Conservation (phyloP, 2,797 vertebrate species). For the Dendrocincla tyrannina region DNA sequence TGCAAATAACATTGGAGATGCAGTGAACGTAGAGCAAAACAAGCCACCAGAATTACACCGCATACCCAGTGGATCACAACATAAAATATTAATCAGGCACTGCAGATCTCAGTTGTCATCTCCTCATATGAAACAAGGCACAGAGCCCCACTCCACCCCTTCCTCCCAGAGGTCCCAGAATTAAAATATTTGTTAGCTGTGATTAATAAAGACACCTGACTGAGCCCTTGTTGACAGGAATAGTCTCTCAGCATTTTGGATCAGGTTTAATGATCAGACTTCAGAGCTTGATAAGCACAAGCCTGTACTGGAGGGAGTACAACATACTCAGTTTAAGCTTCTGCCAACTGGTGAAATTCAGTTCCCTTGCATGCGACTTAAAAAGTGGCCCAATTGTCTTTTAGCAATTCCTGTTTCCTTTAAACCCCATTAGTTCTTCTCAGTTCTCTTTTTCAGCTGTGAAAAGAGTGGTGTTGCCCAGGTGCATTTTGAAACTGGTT, state of each 20-base stretch:
- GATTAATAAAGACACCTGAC: slow-evolving; percentile 38
- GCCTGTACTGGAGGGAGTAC: neutral
- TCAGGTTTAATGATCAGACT: neutral
- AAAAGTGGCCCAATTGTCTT: neutral
- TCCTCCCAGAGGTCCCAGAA: neutral
- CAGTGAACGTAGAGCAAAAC: slow-evolving; percentile 13
- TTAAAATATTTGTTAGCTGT: slow-evolving; percentile 31
- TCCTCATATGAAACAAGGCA: slow-evolving; percentile 34
- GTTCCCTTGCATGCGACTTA: neutral
- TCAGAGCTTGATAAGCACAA: neutral
- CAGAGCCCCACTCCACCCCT: neutral
- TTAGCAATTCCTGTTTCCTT: neutral
- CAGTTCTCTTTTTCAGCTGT: neutral
- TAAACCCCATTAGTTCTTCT: neutral
- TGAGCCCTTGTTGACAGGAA: neutral
- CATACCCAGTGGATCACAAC: slow-evolving; percentile 70
- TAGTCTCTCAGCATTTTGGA: slow-evolving; percentile 6
- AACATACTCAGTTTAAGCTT: neutral
- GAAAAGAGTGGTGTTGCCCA: neutral
- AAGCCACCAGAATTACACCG: slow-evolving; percentile 59
- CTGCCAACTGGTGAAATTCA: neutral
- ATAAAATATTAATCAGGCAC: slow-evolving; percentile 79
- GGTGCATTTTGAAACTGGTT: neutral
- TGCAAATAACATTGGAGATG: slow-evolving; percentile 46
- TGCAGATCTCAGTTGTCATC: slow-evolving; percentile 72